Evolutionary conservation across 2,113 vertebrate species (phyloP).

Genomic region (Callaeas wilsoni): DNA sequence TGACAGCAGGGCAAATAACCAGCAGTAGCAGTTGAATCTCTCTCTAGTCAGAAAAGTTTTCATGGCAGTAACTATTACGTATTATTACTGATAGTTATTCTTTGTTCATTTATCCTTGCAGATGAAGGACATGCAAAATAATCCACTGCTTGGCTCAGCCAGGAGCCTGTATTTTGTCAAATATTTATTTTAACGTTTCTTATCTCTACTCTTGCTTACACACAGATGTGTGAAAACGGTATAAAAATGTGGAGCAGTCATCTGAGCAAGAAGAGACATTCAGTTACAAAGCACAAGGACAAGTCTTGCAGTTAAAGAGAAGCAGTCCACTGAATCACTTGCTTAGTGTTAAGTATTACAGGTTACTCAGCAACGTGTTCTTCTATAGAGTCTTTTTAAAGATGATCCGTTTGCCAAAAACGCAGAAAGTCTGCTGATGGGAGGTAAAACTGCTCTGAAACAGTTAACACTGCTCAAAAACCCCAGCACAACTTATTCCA

Average conservation of each 20-base stretch:
- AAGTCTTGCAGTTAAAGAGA: background rate
- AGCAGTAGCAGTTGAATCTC: background rate
- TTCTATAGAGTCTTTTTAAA: background rate
- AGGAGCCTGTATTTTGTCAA: background rate
- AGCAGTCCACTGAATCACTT: background rate
- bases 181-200: slow-evolving; percentile 9
- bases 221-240: background rate
- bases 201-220: background rate
- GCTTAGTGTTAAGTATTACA: background rate
- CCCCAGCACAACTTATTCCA: background rate
- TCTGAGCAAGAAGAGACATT: background rate
- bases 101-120: background rate
- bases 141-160: background rate
- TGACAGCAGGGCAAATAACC: background rate
- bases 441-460: background rate
- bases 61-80: background rate
- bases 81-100: background rate
- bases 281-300: background rate
- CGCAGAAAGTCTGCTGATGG: background rate
- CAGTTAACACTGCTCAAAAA: background rate
- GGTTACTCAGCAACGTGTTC: background rate
- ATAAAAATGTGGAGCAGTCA: background rate
- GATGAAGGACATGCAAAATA: background rate
- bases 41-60: background rate
- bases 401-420: background rate